Evolutionary conservation across 2,888 invertebrate species (phyloP).

Genomic region (Unio pictorum): DNA sequence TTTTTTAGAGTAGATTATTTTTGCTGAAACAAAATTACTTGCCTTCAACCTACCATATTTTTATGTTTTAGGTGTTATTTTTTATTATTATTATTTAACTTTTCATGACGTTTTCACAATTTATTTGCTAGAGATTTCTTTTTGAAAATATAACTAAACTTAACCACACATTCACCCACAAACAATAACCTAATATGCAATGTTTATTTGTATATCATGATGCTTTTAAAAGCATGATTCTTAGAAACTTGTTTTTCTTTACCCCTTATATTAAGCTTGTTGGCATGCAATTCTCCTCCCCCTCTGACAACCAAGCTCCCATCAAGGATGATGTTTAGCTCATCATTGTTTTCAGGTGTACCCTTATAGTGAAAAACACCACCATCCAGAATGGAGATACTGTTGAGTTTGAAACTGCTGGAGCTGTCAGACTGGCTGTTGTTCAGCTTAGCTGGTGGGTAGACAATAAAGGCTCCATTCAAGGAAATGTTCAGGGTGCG

Average conservation of each 20-base stretch:
- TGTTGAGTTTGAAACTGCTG: slow-evolving; percentile 32
- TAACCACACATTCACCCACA: too few species aligned
- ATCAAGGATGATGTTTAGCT: slow-evolving; percentile 33
- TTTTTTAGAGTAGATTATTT: too few species aligned
- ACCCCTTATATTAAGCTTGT: slow-evolving; percentile 42
- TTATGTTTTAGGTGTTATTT: too few species aligned
- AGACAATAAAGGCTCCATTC: slow-evolving; percentile 42
- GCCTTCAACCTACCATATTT: too few species aligned
- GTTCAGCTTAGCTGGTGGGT: slow-evolving; percentile 41
- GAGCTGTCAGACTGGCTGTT: slow-evolving; percentile 2
- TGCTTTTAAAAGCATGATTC: too few species aligned
- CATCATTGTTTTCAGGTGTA: slow-evolving; percentile 27
- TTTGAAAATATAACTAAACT: too few species aligned
- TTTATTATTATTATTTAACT: too few species aligned
- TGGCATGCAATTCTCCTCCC: slow-evolving; percentile 45
- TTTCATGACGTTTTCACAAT: too few species aligned
- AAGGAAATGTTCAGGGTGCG: slow-evolving; percentile 52
- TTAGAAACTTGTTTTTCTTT: background rate
- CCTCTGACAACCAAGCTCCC: slow-evolving; percentile 46
- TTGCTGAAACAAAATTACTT: too few species aligned
- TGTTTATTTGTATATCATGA: too few species aligned
- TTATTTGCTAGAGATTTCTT: too few species aligned
- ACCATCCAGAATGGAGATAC: slow-evolving; percentile 49
- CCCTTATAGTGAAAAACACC: slow-evolving; percentile 49
- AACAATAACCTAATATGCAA: too few species aligned